A percentile compares a stretch with the other conserved stretches of the same genome.
Evolutionary conservation across 2,113 vertebrate genomes (phyloP).

Genomic region (Trematocara variabile): DNA sequence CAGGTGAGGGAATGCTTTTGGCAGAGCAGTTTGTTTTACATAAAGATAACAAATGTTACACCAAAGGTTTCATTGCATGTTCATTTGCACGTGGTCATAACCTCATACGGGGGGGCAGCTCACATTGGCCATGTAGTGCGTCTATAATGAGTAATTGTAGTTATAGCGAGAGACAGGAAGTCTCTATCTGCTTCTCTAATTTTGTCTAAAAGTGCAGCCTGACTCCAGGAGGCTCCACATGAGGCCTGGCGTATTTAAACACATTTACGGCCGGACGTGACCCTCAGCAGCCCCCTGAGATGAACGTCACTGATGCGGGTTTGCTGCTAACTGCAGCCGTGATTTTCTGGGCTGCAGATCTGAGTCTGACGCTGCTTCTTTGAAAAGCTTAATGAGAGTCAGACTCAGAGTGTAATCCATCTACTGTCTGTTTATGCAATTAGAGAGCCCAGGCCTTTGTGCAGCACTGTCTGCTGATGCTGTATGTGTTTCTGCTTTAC

Average conservation of each 20-base stretch:
- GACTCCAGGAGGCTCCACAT: not conserved
- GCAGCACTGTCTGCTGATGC: not conserved
- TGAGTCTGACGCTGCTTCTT: not conserved
- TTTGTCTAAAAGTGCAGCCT: not conserved
- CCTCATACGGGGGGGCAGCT: not conserved
- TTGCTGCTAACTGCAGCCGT: not conserved
- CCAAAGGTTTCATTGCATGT: not conserved
- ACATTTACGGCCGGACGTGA: slow-evolving; percentile 3
- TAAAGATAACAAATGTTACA: not conserved
- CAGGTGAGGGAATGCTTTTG: not conserved
- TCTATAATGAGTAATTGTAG: not conserved
- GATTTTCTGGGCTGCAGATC: not conserved
- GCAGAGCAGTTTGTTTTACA: not conserved
- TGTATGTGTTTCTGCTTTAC: not conserved
- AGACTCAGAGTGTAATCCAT: not conserved
- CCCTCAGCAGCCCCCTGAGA: not conserved
- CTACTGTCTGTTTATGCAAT: not conserved
- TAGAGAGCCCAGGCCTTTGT: not conserved
- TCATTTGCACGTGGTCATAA: rapidly evolving
- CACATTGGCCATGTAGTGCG: not conserved
- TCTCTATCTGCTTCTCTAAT: not conserved
- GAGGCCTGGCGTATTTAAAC: not conserved
- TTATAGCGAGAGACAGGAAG: not conserved
- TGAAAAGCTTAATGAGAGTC: not conserved
- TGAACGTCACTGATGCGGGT: not conserved